These are phyloP conservation scores for Eulimnadia texana DNA, from an alignment of 1,140 invertebrate genomes.

Conservation along the genomic window DNA sequence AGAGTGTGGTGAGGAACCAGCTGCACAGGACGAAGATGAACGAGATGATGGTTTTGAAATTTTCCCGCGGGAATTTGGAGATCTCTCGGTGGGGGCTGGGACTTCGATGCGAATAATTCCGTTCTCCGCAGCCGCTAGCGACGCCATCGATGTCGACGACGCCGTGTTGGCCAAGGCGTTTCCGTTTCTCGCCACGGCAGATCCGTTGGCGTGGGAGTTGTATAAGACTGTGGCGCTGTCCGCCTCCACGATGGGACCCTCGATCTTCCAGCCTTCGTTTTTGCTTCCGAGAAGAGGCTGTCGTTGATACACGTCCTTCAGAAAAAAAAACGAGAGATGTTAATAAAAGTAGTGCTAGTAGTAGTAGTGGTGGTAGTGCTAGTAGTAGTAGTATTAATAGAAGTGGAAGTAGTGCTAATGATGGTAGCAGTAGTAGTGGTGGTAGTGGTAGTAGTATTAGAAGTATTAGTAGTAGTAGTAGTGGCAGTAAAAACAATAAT, in stretches of 20 bases:
- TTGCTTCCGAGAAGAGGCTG: conserved; percentile 34
- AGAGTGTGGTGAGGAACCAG: conserved; percentile 32
- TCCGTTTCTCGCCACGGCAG: conserved; percentile 21
- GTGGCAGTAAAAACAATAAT: too few relatives aligned
- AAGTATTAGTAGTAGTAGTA: too few relatives aligned
- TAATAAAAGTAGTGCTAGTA: too few relatives aligned
- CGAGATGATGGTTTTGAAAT: conserved; percentile 28
- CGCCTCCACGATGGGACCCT: not conserved
- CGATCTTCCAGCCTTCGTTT: conserved; percentile 29
- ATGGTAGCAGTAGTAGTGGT: too few relatives aligned
- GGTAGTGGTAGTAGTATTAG: too few relatives aligned
- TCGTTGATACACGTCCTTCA: conserved; percentile 34
- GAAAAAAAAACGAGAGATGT: too few relatives aligned
- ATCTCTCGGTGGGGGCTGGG: conserved; percentile 22
- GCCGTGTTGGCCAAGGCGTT: conserved; percentile 26
- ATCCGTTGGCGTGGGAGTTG: conserved; percentile 8
- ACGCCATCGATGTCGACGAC: conserved; percentile 21
- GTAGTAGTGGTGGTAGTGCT: too few relatives aligned
- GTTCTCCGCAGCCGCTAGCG: conserved; percentile 4
- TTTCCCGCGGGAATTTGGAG: conserved; percentile 27
- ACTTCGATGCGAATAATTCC: conserved; percentile 21
- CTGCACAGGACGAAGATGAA: conserved; percentile 27
- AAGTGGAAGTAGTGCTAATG: too few relatives aligned
- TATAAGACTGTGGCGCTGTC: conserved; percentile 10
- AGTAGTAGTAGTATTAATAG: too few relatives aligned